A percentile compares a stretch with the other conserved stretches of the same genome.
phyloP scores from a whole-genome alignment of 2,797 vertebrate genomes.

The Alca torda region DNA sequence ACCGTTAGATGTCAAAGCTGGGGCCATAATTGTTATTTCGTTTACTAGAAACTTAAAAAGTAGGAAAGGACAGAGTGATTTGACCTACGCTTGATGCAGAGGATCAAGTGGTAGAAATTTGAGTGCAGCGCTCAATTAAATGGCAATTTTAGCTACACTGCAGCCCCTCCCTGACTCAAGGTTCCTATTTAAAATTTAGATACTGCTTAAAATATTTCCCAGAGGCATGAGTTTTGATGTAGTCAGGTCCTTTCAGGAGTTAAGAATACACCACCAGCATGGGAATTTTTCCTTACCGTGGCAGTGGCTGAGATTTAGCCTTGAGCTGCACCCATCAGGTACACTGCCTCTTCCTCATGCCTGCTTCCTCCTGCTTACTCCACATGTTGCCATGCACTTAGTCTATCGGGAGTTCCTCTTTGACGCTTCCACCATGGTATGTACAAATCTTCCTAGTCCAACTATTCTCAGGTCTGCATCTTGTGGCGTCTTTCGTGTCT shows the following conservation, averaged over 20 bases:
- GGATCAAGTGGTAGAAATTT: not conserved
- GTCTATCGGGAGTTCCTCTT: not conserved
- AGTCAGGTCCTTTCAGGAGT: not conserved
- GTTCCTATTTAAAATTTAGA: conserved; percentile 18
- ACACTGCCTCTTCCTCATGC: not conserved
- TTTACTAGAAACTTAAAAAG: conserved; percentile 17
- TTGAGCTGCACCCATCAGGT: not conserved
- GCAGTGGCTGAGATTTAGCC: not conserved
- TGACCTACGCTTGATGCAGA: not conserved
- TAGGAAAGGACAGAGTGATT: not conserved
- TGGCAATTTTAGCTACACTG: not conserved
- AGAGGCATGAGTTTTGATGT: not conserved
- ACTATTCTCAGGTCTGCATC: not conserved
- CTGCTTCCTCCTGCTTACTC: not conserved
- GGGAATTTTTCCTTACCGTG: not conserved
- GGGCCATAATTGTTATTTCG: not conserved
- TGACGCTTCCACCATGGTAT: not conserved
- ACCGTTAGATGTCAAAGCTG: not conserved
- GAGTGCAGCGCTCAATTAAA: not conserved
- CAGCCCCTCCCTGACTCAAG: not conserved
- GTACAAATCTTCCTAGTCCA: not conserved
- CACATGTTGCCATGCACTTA: not conserved
- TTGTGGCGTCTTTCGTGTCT: not conserved
- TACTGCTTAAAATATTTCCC: not conserved
- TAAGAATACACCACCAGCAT: not conserved